A percentile compares a stretch with the other conserved stretches of the same genome.
Evolutionary conservation across 2,888 invertebrate species (phyloP).

Genomic region (Siphonodentalium dalli): DNA sequence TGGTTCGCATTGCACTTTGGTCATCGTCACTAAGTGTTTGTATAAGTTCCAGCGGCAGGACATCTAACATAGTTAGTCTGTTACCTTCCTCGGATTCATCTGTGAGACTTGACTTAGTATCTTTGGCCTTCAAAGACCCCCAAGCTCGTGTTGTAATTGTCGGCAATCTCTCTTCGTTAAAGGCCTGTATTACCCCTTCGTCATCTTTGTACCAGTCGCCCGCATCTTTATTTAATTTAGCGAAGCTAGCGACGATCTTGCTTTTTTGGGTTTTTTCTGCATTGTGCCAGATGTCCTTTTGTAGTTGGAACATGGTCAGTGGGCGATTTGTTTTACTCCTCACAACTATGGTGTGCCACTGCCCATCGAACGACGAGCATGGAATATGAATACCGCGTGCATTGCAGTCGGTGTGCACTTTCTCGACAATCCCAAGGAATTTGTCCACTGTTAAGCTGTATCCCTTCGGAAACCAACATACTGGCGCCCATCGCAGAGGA

Average conservation of each 20-base stretch:
- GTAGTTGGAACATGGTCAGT: conserved; percentile 16
- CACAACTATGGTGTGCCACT: conserved; percentile 17
- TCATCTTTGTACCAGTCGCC: background rate
- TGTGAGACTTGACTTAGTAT: too few species aligned
- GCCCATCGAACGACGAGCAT: conserved; percentile 13
- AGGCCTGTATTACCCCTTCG: too few species aligned
- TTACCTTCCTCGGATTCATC: too few species aligned
- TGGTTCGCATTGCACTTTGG: too few species aligned
- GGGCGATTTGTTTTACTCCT: background rate
- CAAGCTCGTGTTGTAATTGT: too few species aligned
- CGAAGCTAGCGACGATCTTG: conserved; percentile 6
- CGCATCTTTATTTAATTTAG: conserved; percentile 6
- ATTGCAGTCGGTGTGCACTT: conserved; percentile 3
- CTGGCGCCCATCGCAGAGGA: conserved; percentile 9
- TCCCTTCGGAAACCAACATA: conserved; percentile 20
- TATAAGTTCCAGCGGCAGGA: too few species aligned
- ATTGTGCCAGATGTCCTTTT: conserved; percentile 21
- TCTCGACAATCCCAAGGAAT: conserved; percentile 7
- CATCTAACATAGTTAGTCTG: too few species aligned
- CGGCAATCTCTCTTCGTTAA: too few species aligned
- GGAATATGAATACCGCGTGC: conserved; percentile 15
- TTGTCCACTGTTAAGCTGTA: conserved; percentile 11
- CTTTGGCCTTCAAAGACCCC: too few species aligned
- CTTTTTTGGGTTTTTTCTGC: conserved; percentile 9
- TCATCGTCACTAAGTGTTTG: too few species aligned